A percentile compares a stretch with the other conserved stretches of the same genome.
Evolutionary conservation across 2,888 invertebrate species (phyloP).

Genomic region (Petrophora chlorosata): DNA sequence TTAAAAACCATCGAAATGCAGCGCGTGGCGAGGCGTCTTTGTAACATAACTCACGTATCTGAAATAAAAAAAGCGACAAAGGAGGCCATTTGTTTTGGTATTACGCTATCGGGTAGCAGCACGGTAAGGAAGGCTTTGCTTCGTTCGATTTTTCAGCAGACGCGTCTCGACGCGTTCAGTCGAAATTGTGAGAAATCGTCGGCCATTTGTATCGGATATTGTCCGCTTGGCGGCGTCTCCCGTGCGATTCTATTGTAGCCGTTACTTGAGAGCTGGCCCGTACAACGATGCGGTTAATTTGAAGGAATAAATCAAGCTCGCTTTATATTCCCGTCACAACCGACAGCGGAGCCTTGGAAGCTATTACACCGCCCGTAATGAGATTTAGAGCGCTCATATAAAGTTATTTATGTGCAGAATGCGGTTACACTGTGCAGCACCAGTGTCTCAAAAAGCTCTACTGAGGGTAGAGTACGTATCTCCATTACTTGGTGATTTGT

Average conservation of each 20-base stretch:
- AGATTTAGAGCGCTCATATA: conserved; percentile 80
- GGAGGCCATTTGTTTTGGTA: conserved; percentile 76
- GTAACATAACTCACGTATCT: conserved; percentile 67
- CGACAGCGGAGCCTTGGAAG: conserved; percentile 73
- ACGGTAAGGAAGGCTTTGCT: conserved; percentile 44
- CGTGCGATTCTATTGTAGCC: conserved; percentile 36
- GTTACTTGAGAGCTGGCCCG: conserved; percentile 33
- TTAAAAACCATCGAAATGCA: conserved; percentile 54
- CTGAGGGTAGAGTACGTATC: conserved; percentile 18
- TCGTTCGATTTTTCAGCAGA: conserved; percentile 59
- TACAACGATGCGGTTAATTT: conserved; percentile 42
- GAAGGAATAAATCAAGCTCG: conserved; percentile 71
- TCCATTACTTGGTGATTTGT: conserved; percentile 25
- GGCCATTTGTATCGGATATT: conserved; percentile 52
- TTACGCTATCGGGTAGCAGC: conserved; percentile 66
- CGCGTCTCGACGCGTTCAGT: conserved; percentile 39
- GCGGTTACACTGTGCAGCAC: conserved; percentile 51
- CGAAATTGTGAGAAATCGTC: conserved; percentile 56
- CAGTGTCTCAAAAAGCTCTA: conserved; percentile 37
- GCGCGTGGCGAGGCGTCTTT: conserved; percentile 52
- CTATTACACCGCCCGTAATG: conserved; percentile 78
- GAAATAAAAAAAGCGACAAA: conserved; percentile 68
- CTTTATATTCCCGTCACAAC: conserved; percentile 79
- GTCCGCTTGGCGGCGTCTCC: conserved; percentile 31
- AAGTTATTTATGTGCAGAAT: conserved; percentile 76